Conservation (phyloP, 2,797 vertebrate genomes). For the Pangasius macronema region DNA sequence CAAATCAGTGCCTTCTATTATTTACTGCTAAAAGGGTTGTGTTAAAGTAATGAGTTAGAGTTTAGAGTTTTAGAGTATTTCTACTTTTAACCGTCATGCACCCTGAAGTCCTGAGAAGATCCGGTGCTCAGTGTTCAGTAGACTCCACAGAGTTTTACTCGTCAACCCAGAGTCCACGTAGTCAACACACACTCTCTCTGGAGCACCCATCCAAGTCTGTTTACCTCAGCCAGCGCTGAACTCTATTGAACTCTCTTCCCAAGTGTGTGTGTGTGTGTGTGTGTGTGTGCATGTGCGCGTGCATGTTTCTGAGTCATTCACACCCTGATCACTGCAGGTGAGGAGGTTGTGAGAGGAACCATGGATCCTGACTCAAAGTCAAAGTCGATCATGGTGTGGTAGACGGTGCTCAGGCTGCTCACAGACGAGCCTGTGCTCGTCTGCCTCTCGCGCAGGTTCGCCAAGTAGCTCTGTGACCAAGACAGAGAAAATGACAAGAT, state of each 20-base stretch:
- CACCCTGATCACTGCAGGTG: conserved; percentile 67
- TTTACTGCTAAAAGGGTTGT: not conserved
- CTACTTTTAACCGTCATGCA: not conserved
- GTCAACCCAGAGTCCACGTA: not conserved
- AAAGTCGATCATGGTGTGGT: conserved; percentile 78
- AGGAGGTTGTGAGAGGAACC: conserved; percentile 74
- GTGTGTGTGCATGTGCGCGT: not conserved
- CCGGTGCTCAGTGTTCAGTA: not conserved
- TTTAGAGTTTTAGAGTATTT: not conserved
- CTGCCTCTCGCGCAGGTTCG: conserved; percentile 81
- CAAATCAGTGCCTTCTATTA: not conserved
- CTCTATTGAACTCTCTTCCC: conserved; percentile 3
- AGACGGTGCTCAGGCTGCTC: conserved; percentile 75
- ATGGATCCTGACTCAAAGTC: conserved; percentile 85
- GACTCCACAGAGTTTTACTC: not conserved
- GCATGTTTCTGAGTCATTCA: conserved; percentile 55
- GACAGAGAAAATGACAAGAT: conserved; percentile 2
- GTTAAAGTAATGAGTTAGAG: not conserved
- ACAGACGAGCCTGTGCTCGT: conserved; percentile 75
- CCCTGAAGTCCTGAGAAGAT: conserved; percentile 2
- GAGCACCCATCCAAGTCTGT: conserved; percentile 10
- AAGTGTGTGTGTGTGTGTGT: not conserved
- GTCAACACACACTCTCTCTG: conserved; percentile 12
- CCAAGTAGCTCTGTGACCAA: conserved; percentile 81
- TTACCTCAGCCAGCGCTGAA: not conserved